Conservation (phyloP, 2,888 invertebrate species). For the Drosophila austrosaltans region DNA sequence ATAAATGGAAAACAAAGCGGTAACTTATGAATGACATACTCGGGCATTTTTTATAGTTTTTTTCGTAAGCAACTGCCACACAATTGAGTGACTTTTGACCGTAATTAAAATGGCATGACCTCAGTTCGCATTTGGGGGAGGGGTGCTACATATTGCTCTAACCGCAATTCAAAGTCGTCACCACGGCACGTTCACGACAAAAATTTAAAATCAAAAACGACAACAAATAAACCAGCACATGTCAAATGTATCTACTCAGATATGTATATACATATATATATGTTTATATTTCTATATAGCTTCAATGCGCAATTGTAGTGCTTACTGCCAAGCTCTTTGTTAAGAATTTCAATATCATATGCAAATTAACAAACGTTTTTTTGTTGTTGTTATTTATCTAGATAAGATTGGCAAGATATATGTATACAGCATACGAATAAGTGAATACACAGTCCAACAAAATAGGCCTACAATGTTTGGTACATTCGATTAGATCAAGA, state of each 20-base stretch:
- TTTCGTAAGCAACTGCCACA: constrained; percentile 13
- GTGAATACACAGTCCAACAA: neutral
- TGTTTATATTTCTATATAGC: neutral
- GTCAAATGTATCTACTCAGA: constrained; percentile 13
- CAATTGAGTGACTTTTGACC: constrained; percentile 73
- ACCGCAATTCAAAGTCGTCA: constrained; percentile 25
- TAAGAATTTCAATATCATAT: constrained; percentile 54
- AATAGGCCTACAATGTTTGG: neutral
- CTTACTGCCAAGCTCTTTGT: constrained; percentile 3
- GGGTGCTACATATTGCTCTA: constrained; percentile 15
- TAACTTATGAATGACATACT: constrained; percentile 44
- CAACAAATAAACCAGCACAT: constrained; percentile 24
- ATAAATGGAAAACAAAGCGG: constrained; percentile 13
- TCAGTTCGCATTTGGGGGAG: constrained; percentile 22
- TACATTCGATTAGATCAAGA: neutral
- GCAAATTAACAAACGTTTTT: constrained; percentile 38
- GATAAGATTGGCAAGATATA: constrained; percentile 3
- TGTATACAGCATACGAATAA: neutral
- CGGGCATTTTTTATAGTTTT: constrained; percentile 29
- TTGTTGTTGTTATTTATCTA: neutral
- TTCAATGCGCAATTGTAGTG: constrained; percentile 36
- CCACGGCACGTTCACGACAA: constrained; percentile 26
- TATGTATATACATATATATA: neutral
- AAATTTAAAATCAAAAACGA: constrained; percentile 7
- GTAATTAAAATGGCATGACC: constrained; percentile 68